Percentiles rank a stretch among this genome's conserved stretches.
phyloP scores from a whole-genome alignment of 2,888 invertebrate genomes.

The Ceriagrion tenellum region DNA sequence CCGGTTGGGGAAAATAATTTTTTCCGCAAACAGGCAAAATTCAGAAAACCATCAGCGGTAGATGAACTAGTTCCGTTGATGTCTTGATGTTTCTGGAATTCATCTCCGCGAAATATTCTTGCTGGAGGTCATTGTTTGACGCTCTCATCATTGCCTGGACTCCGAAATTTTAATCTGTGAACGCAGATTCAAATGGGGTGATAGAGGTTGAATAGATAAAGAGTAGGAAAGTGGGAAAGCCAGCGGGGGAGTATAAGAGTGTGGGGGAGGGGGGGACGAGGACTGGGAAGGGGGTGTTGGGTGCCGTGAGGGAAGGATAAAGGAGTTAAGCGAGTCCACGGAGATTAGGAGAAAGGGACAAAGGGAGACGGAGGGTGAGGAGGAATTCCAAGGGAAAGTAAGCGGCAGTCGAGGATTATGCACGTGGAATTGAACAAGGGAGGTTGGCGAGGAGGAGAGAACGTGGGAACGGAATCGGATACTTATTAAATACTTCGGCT shows the following conservation, averaged over 20 bases:
- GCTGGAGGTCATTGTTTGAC: too few species aligned
- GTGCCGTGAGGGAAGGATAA: not conserved
- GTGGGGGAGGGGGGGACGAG: not conserved
- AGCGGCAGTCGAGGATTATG: not conserved
- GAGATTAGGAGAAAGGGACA: not conserved
- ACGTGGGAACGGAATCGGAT: constrained; percentile 23
- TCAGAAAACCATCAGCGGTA: too few species aligned
- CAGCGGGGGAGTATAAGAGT: not conserved
- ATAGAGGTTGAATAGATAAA: not conserved
- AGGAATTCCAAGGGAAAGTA: not conserved
- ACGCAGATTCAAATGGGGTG: not conserved
- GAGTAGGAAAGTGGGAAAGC: not conserved
- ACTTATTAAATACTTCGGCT: constrained; percentile 28
- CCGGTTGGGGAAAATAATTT: too few species aligned
- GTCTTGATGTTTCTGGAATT: too few species aligned
- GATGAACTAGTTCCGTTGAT: too few species aligned
- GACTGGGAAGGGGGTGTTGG: not conserved
- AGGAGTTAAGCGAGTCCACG: not conserved
- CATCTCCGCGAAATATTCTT: too few species aligned
- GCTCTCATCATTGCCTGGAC: not conserved
- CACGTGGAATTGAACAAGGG: not conserved
- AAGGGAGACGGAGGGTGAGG: too few species aligned
- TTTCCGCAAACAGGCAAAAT: too few species aligned
- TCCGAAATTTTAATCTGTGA: not conserved
- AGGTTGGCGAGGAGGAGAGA: not conserved